phyloP scores from a whole-genome alignment of 2,797 vertebrate species.

The Knipowitschia caucasica region DNA sequence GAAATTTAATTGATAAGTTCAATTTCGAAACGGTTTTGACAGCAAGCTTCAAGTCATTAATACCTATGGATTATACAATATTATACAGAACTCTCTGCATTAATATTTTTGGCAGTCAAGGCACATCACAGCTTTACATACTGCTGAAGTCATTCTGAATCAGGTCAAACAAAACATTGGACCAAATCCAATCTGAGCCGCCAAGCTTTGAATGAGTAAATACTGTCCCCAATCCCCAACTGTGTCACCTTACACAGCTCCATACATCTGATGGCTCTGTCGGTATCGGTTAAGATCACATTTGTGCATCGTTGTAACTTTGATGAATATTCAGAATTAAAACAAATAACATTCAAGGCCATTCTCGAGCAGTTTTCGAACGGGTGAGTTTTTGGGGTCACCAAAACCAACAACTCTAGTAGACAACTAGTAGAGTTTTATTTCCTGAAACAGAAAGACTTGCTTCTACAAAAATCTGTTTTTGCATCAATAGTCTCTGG shows the following conservation, averaged over 20 bases:
- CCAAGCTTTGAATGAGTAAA: not conserved
- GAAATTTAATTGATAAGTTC: not conserved
- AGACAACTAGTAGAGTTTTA: too few species aligned
- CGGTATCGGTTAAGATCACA: not conserved
- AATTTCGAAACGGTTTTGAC: not conserved
- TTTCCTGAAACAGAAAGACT: too few species aligned
- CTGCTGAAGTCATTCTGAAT: conserved; percentile 1
- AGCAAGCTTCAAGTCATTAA: not conserved
- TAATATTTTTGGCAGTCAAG: conserved; percentile 3
- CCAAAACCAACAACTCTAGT: too few species aligned
- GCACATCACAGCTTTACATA: conserved; percentile 3
- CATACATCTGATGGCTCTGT: not conserved
- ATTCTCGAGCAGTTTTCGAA: too few species aligned
- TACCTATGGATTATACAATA: not conserved
- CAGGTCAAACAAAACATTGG: conserved; percentile 8
- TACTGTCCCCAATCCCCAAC: not conserved
- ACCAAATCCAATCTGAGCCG: conserved; percentile 8
- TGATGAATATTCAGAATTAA: too few species aligned
- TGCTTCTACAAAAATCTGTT: too few species aligned
- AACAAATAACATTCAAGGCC: too few species aligned
- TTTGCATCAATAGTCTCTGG: not conserved
- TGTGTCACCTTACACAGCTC: conserved; percentile 7
- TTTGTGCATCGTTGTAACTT: too few species aligned
- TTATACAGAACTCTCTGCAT: conserved; percentile 1
- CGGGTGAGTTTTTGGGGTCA: too few species aligned